phyloP scores from a whole-genome alignment of 2,113 vertebrate species.

The Lutjanus erythropterus region DNA sequence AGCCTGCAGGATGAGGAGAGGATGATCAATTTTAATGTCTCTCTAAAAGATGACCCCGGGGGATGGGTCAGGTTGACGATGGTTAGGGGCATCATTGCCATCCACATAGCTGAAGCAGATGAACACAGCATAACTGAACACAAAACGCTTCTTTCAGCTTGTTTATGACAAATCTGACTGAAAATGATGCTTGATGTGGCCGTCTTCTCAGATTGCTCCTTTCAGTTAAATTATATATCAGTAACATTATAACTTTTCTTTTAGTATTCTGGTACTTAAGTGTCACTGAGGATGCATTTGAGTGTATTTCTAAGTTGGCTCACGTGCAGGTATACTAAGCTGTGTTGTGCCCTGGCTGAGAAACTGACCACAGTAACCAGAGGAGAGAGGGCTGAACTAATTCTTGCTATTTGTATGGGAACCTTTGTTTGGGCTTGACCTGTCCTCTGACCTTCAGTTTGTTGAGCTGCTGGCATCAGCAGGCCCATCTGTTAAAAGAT shows the following conservation, averaged over 20 bases:
- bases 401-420: slow-evolving; percentile 85
- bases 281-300: background rate
- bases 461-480: slow-evolving; percentile 80
- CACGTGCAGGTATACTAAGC: background rate
- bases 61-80: slow-evolving; percentile 10
- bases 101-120: background rate
- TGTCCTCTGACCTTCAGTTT: slow-evolving; percentile 85
- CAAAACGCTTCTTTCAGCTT: background rate
- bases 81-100: background rate
- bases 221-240: no score
- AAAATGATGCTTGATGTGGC: background rate
- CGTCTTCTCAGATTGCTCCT: background rate
- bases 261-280: background rate
- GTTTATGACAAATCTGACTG: background rate
- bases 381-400: slow-evolving; percentile 79
- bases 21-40: slow-evolving; percentile 69
- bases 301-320: background rate
- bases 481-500: slow-evolving; percentile 71
- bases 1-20: slow-evolving; percentile 35
- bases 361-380: slow-evolving; percentile 61
- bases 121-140: background rate
- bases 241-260: no score
- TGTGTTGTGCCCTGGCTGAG: slow-evolving; percentile 3
- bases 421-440: slow-evolving; percentile 87
- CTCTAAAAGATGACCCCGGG: slow-evolving; percentile 45